phyloP scores from a whole-genome alignment of 2,113 vertebrate genomes.

The Phoenicopterus ruber region DNA sequence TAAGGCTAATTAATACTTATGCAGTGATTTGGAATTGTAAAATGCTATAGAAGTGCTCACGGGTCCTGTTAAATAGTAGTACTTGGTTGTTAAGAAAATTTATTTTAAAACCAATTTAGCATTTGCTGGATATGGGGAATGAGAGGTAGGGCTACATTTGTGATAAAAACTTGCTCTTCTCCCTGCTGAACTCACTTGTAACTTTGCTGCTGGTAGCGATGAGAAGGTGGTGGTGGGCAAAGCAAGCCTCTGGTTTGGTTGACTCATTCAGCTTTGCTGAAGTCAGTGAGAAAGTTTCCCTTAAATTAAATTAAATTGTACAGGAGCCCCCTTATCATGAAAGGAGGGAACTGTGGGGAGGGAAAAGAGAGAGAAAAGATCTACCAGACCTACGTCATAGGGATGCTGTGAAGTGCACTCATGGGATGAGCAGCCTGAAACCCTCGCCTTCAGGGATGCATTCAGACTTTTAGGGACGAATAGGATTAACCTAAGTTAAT shows the following conservation, averaged over 20 bases:
- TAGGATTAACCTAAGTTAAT: not conserved
- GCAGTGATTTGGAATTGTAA: conserved; percentile 25
- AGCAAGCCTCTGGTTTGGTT: not conserved
- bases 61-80: conserved; percentile 47
- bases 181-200: not conserved
- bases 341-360: not conserved
- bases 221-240: not conserved
- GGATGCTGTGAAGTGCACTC: not conserved
- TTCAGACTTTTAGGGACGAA: not conserved
- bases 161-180: not conserved
- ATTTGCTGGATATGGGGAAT: not conserved
- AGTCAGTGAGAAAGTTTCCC: not conserved
- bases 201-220: not conserved
- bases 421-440: not conserved
- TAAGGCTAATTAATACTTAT: conserved; percentile 62
- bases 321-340: not conserved
- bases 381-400: not conserved
- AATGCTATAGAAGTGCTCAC: conserved; percentile 14
- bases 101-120: conserved; percentile 9
- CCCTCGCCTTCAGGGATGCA: not conserved
- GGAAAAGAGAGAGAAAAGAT: not conserved
- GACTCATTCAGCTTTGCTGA: not conserved
- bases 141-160: not conserved
- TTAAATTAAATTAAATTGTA: not conserved
- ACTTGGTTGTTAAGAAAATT: conserved; percentile 28